Conservation (phyloP, 2,113 vertebrate genomes). For the Cryptotis parvus region DNA sequence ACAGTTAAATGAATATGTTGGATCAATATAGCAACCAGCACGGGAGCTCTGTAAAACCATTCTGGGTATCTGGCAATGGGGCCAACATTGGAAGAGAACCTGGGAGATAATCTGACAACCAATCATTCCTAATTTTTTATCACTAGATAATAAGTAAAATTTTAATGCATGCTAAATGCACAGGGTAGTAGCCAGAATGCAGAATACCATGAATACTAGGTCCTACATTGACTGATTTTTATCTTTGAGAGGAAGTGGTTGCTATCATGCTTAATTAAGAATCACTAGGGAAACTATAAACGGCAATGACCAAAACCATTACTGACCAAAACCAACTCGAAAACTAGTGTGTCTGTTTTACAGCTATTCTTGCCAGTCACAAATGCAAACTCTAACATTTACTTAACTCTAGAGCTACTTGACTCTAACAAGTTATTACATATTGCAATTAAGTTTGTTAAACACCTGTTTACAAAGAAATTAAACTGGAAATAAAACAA, state of each 20-base stretch:
- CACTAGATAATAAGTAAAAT: background rate
- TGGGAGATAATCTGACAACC: background rate
- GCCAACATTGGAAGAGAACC: background rate
- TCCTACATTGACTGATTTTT: background rate
- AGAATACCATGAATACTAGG: background rate
- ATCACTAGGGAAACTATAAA: background rate
- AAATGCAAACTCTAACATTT: too few relatives aligned
- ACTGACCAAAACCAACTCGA: background rate
- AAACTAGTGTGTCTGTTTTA: background rate
- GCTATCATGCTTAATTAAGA: background rate
- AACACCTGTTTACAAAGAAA: constrained; percentile 8
- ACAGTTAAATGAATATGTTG: background rate
- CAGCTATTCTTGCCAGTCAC: background rate
- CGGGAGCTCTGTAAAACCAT: background rate
- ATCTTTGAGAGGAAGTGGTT: background rate
- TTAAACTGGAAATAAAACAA: background rate
- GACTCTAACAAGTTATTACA: background rate
- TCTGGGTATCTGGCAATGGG: background rate
- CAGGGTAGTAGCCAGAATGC: background rate
- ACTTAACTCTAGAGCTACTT: background rate
- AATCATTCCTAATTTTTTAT: background rate
- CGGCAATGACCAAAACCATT: background rate
- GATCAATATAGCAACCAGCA: background rate
- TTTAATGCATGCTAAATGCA: background rate
- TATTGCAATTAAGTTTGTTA: background rate